phyloP scores from a whole-genome alignment of 2,113 vertebrate genomes.

The Eurystomus gularis region DNA sequence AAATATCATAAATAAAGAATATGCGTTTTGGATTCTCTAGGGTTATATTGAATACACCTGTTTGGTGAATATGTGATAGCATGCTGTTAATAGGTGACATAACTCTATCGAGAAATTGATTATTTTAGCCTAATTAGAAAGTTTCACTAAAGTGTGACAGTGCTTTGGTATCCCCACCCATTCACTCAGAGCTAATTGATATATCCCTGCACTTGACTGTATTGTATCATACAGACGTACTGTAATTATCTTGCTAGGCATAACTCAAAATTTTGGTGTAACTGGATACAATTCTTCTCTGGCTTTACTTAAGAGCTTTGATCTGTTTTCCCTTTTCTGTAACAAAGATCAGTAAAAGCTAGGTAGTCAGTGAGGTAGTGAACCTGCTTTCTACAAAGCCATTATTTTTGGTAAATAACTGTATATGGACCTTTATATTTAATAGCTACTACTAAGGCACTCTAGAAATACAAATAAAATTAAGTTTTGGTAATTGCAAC shows the following conservation, averaged over 20 bases:
- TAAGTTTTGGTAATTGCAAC: neutral
- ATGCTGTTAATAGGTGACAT: neutral
- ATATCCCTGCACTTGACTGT: neutral
- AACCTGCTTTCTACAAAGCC: neutral
- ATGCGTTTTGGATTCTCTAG: neutral
- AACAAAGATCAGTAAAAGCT: neutral
- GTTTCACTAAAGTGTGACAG: neutral
- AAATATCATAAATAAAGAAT: neutral
- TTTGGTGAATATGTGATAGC: rapidly evolving
- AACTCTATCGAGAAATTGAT: neutral
- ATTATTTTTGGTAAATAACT: neutral
- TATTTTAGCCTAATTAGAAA: neutral
- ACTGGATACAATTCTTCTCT: neutral
- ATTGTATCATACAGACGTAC: neutral
- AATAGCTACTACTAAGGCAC: neutral
- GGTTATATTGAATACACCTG: neutral
- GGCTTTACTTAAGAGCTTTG: neutral
- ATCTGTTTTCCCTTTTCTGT: neutral
- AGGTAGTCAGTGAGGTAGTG: neutral
- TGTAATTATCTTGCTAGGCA: neutral
- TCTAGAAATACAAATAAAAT: neutral
- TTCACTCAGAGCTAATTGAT: neutral
- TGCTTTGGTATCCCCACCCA: neutral
- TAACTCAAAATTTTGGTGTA: neutral
- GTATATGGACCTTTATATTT: neutral